These are phyloP conservation scores for Chirona hameri DNA, from an alignment of 2,888 invertebrate genomes.

Conservation along the genomic window DNA sequence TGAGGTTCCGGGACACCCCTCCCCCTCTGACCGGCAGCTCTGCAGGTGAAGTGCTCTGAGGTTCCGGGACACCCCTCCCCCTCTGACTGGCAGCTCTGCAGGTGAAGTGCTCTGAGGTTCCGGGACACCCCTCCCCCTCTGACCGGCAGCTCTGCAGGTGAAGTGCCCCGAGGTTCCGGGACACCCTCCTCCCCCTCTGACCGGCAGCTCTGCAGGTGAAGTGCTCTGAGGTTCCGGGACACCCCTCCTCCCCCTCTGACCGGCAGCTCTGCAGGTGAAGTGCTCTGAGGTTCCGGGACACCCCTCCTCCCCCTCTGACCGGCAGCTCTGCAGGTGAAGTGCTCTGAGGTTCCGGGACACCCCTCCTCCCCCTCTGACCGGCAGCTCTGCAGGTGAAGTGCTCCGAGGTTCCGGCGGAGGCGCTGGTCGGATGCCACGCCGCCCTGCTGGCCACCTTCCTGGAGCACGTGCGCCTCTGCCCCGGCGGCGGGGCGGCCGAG, in stretches of 20 bases:
- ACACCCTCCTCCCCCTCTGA: no score
- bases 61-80: no score
- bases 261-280: no score
- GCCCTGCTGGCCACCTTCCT: not conserved
- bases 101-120: not conserved
- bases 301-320: no score
- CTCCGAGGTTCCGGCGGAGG: not conserved
- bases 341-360: not conserved
- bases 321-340: no score
- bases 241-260: no score
- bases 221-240: no score
- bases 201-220: no score
- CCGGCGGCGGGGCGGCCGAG: not conserved
- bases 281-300: no score
- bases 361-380: not conserved
- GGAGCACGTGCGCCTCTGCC: not conserved
- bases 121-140: no score
- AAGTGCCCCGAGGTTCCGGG: not conserved
- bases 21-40: not conserved
- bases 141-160: not conserved
- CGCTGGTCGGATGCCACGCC: not conserved
- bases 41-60: not conserved
- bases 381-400: conserved; percentile 2
- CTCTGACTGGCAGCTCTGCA: not conserved
- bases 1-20: not conserved